Conservation (phyloP, 2,113 vertebrate species). For the Podarcis muralis region DNA sequence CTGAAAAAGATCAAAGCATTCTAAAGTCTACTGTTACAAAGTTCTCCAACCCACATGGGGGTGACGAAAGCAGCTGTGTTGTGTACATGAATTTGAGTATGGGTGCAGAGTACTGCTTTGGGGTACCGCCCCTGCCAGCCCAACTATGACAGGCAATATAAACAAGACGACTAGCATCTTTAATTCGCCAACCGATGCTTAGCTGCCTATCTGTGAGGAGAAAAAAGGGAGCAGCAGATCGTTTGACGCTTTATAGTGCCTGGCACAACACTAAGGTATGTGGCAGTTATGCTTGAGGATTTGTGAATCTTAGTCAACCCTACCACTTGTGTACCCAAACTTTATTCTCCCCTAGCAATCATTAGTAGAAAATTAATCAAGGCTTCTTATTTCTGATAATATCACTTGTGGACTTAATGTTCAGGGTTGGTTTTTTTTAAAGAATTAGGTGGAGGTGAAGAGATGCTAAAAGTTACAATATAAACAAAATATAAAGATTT, state of each 20-base stretch:
- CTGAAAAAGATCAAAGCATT: neutral
- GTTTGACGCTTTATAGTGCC: neutral
- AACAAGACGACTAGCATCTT: neutral
- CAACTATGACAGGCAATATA: neutral
- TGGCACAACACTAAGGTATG: neutral
- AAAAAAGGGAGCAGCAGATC: neutral
- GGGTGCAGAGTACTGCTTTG: neutral
- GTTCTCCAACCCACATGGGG: neutral
- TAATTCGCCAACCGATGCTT: neutral
- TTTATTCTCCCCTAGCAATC: neutral
- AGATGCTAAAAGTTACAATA: neutral
- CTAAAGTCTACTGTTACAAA: neutral
- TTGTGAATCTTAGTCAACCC: neutral
- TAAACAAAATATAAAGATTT: neutral
- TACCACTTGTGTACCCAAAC: accelerated
- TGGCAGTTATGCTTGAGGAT: neutral
- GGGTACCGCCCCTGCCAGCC: neutral
- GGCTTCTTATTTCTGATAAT: accelerated
- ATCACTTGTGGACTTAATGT: accelerated
- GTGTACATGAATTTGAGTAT: accelerated
- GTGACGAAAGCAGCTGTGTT: neutral
- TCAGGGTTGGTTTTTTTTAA: neutral
- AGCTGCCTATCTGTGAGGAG: neutral
- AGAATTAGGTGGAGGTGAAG: neutral
- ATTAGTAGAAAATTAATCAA: neutral